Conservation (phyloP, 2,113 vertebrate species). For the Epinephelus fuscoguttatus region DNA sequence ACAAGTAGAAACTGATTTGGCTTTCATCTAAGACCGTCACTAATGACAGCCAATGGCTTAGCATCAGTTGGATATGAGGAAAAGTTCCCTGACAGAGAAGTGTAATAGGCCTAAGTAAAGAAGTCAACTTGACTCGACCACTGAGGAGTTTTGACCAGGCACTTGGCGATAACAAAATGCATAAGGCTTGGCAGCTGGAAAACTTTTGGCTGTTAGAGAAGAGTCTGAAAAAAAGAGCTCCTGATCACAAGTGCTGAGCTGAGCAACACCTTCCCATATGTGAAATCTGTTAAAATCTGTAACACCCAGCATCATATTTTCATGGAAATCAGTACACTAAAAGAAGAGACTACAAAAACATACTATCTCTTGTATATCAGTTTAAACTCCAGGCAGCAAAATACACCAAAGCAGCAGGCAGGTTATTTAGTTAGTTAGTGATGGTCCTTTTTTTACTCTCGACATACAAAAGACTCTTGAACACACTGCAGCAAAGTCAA, state of each 20-base stretch:
- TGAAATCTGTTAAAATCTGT: background rate
- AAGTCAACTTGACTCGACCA: constrained; percentile 22
- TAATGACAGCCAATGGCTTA: constrained; percentile 40
- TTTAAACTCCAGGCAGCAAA: constrained; percentile 20
- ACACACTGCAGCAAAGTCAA: constrained; percentile 26
- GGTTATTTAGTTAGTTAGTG: constrained; percentile 7
- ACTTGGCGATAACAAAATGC: constrained; percentile 70
- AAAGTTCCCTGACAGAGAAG: constrained; percentile 52
- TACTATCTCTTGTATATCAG: background rate
- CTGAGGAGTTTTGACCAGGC: constrained; percentile 68
- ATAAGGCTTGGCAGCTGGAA: constrained; percentile 38
- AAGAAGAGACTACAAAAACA: background rate
- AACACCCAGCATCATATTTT: background rate
- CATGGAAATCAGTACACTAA: background rate
- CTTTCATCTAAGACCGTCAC: constrained; percentile 27
- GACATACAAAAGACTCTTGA: background rate
- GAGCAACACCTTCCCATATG: background rate
- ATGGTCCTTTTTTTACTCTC: background rate
- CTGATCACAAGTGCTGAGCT: background rate
- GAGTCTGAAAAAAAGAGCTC: background rate
- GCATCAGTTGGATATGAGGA: constrained; percentile 21
- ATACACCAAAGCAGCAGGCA: constrained; percentile 22
- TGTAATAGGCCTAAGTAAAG: background rate
- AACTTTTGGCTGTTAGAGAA: constrained; percentile 41
- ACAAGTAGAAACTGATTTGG: constrained; percentile 21